Evolutionary conservation across 1,140 invertebrate genomes (phyloP).

Genomic region (Drosophila saltans): DNA sequence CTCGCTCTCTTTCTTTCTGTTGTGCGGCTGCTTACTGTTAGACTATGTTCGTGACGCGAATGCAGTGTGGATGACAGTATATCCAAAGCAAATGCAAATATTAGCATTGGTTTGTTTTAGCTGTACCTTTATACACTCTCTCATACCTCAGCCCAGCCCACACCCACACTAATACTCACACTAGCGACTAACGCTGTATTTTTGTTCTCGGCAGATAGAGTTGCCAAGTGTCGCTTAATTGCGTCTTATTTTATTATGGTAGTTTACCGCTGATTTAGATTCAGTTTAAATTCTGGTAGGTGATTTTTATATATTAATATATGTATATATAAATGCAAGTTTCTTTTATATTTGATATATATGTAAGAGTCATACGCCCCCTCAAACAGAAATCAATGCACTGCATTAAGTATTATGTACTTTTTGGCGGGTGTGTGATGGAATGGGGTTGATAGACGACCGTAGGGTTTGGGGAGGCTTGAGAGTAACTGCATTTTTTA

Average conservation of each 20-base stretch:
- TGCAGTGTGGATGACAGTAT: constrained; percentile 8
- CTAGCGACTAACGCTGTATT: constrained; percentile 8
- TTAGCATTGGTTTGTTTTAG: constrained; percentile 17
- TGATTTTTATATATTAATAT: background rate
- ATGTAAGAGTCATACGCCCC: background rate
- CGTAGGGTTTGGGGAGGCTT: constrained; percentile 10
- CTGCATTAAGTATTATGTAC: constrained; percentile 6
- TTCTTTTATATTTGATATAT: background rate
- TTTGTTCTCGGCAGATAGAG: constrained; percentile 10
- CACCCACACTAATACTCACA: constrained; percentile 16
- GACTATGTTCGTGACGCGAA: constrained; percentile 13
- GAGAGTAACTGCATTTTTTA: background rate
- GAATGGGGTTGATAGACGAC: constrained; percentile 3
- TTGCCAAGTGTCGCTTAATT: constrained; percentile 15
- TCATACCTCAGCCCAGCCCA: constrained; percentile 12
- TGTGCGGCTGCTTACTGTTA: background rate
- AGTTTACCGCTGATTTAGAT: constrained; percentile 3
- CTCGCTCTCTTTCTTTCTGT: background rate
- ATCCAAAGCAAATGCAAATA: constrained; percentile 23
- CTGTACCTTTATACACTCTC: constrained; percentile 18
- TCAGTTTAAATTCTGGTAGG: background rate
- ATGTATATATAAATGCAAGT: background rate
- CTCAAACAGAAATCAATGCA: constrained; percentile 19
- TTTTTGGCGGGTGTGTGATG: constrained; percentile 26
- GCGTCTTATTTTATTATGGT: constrained; percentile 1